These are phyloP conservation scores for Mellilla xanthometata DNA, from an alignment of 2,888 invertebrate genomes.

Conservation along the genomic window DNA sequence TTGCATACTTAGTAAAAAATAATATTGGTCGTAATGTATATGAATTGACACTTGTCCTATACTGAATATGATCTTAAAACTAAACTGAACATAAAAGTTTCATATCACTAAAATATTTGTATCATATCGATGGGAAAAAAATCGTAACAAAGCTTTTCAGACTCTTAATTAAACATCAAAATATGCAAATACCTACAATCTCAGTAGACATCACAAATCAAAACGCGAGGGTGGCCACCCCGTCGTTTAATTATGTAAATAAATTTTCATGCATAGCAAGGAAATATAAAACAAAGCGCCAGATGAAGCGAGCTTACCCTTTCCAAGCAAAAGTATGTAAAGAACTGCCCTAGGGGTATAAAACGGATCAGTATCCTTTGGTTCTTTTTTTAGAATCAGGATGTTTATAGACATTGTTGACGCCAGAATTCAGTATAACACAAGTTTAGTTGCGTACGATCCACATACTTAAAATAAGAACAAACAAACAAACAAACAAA, in stretches of 20 bases:
- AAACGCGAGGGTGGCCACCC: constrained; percentile 55
- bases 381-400: constrained; percentile 41
- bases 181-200: constrained; percentile 70
- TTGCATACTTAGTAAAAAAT: too few species aligned
- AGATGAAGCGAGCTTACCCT: constrained; percentile 61
- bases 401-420: constrained; percentile 22
- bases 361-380: constrained; percentile 52
- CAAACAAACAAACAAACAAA: too few species aligned
- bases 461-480: too few species aligned
- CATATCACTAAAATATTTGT: too few species aligned
- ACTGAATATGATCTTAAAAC: too few species aligned
- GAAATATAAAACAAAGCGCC: constrained; percentile 73
- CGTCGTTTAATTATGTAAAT: constrained; percentile 79
- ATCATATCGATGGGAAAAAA: too few species aligned
- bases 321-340: constrained; percentile 66
- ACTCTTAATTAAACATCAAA: constrained; percentile 60
- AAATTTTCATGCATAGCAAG: constrained; percentile 74
- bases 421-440: constrained; percentile 6
- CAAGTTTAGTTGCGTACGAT: constrained; percentile 8
- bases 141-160: background rate
- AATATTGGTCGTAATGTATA: too few species aligned
- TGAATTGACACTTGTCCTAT: too few species aligned
- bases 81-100: too few species aligned
- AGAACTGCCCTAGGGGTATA: constrained; percentile 61
- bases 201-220: constrained; percentile 75